Conservation (phyloP, 2,888 invertebrate genomes). For the Drosophila anceps region DNA sequence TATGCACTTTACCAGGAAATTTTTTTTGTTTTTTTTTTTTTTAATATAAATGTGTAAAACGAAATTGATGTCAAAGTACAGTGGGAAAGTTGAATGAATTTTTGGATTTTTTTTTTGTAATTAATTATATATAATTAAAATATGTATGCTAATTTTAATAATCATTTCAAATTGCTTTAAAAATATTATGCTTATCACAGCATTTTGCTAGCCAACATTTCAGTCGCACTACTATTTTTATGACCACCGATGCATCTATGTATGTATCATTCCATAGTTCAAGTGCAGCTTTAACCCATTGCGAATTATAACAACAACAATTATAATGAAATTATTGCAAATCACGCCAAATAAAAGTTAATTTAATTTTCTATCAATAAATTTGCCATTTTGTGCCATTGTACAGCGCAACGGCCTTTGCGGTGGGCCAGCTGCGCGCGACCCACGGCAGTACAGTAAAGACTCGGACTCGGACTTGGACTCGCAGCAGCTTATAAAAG, state of each 20-base stretch:
- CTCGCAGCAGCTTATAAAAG: slow-evolving; percentile 53
- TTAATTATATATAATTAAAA: not conserved
- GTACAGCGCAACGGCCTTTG: slow-evolving; percentile 64
- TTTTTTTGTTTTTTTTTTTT: no score
- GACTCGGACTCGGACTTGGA: slow-evolving; percentile 44
- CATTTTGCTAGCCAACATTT: no score
- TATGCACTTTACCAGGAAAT: slow-evolving; percentile 56
- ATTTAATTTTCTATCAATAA: not conserved
- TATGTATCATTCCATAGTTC: no score
- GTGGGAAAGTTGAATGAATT: slow-evolving; percentile 29
- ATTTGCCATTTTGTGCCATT: slow-evolving; percentile 16
- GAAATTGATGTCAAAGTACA: slow-evolving; percentile 48
- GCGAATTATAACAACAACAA: not conserved
- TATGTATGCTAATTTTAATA: no score
- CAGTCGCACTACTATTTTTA: no score
- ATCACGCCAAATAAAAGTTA: not conserved
- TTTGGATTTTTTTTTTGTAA: not conserved
- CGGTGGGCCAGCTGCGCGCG: slow-evolving; percentile 54
- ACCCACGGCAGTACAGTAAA: slow-evolving; percentile 35
- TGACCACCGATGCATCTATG: no score
- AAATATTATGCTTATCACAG: no score
- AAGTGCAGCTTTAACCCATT: not conserved
- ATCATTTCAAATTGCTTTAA: no score
- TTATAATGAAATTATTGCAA: not conserved
- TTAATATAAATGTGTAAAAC: slow-evolving; percentile 7